Evolutionary conservation across 2,113 vertebrate species (phyloP).

Genomic region (Dascyllus trimaculatus): DNA sequence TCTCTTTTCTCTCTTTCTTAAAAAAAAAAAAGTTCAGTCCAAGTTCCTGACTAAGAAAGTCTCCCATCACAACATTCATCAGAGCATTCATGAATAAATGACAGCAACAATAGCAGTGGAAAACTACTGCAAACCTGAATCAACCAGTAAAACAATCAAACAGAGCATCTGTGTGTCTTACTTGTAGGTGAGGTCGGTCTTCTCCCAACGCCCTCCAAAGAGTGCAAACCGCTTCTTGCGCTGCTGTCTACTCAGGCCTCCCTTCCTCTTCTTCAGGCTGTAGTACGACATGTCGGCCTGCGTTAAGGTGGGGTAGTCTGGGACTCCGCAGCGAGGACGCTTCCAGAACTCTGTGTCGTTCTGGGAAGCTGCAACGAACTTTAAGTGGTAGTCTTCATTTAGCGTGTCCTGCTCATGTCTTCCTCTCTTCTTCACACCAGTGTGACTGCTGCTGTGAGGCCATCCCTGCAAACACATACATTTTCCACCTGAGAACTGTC

Average conservation of each 20-base stretch:
- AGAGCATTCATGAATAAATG: too few species aligned
- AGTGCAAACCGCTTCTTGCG: conserved; percentile 60
- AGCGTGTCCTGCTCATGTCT: conserved; percentile 44
- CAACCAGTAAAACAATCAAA: background rate
- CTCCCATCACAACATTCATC: too few species aligned
- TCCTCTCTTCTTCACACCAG: conserved; percentile 30
- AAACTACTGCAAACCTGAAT: background rate
- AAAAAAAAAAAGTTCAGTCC: too few species aligned
- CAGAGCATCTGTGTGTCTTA: conserved; percentile 31
- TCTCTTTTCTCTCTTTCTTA: too few species aligned
- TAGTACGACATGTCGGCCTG: background rate
- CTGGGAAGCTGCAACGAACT: conserved; percentile 10
- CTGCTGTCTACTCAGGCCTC: conserved; percentile 22
- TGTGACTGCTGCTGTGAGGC: conserved; percentile 27
- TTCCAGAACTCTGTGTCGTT: conserved; percentile 52
- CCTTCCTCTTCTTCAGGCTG: conserved; percentile 40
- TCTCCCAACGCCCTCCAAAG: conserved; percentile 73
- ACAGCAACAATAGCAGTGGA: too few species aligned
- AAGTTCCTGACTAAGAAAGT: too few species aligned
- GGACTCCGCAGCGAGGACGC: conserved; percentile 68
- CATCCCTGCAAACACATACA: conserved; percentile 42
- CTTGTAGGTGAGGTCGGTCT: conserved; percentile 69
- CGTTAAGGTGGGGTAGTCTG: conserved; percentile 46
- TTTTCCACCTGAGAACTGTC: too few species aligned
- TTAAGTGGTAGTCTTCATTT: conserved; percentile 19